Base-by-base conservation (phyloP, 2,888 invertebrate species). In the Dryobotodes eremita region DNA sequence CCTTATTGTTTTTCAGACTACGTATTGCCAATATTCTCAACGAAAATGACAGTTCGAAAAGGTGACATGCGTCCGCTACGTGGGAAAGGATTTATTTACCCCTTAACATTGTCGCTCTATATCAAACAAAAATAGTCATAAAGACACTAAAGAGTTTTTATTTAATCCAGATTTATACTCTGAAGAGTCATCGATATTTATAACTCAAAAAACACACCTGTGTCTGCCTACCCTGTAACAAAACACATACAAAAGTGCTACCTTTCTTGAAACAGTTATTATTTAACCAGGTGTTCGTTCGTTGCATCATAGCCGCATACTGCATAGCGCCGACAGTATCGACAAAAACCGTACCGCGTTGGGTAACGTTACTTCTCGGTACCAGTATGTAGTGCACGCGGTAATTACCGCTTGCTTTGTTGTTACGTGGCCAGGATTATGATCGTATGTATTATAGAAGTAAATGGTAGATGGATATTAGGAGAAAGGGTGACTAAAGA, bases 291-390 rank as follows among this genome's bases (percentile, higher is more conserved):
- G 74, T 84, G 76, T 74, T 46, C 26, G 61, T 84, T 85, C n/a
- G 69, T 89, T 85, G 81, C 84, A 82, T 85, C 85, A 80, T 70
- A 79, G 65, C 64, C 70, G 83, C 71, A 68, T 71, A 50, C 75
- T 53, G 76, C 75, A 79, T 50, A 72, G 79, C 59, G 59, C 59
- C 64, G 62, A 72, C 79, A 68, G 76, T 74, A 80, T 82, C 85
- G 75, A 73, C 88, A 89, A 88, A 89, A 89, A 89, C 80, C 80
- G 50, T 42, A 62, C 74, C 71, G 71, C 71, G 80, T 88, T 88
- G 85, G 76, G 88, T 89, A 88, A 77, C 80, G 80, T 82, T 86
- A 85, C 66, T 85, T 82, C 88, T 83, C 50, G 17, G 88, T 80
- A 85, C 61, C 59, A 50, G 76, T 65, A 82, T 77, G 77, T 85